phyloP scores from a whole-genome alignment of 2,888 invertebrate species.

The Alentia gelatinosa region DNA sequence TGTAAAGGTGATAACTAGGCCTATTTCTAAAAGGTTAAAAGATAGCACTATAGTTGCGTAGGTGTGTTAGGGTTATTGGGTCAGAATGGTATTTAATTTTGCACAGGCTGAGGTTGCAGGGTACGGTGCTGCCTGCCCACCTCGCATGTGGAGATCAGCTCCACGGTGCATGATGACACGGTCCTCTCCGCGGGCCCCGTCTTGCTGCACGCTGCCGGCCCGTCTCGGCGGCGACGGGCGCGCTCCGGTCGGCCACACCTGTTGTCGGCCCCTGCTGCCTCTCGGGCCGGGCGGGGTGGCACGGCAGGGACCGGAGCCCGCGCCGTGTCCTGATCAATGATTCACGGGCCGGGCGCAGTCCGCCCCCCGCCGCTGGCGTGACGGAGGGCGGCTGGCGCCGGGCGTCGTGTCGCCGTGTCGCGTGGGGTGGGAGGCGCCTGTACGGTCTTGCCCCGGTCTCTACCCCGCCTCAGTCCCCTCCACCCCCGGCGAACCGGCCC shows the following conservation, averaged over 20 bases:
- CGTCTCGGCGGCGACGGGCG: not conserved
- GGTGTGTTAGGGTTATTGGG: no score
- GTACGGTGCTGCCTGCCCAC: not conserved
- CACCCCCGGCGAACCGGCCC: not conserved
- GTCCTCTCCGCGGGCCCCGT: not conserved
- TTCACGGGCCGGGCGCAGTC: not conserved
- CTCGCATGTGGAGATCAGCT: not conserved
- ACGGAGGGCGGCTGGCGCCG: not conserved
- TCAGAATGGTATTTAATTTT: no score
- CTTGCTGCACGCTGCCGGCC: not conserved
- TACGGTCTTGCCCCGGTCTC: not conserved
- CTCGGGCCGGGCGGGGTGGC: not conserved
- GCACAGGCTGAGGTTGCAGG: not conserved
- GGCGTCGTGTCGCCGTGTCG: slow-evolving; percentile 23
- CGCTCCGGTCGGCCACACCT: not conserved
- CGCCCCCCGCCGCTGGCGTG: not conserved
- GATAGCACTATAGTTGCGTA: no score
- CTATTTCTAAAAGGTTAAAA: no score
- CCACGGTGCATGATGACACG: not conserved
- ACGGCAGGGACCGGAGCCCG: not conserved
- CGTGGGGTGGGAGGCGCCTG: not conserved
- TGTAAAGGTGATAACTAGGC: no score
- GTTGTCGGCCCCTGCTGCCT: not conserved
- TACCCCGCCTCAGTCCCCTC: no score
- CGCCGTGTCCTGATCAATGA: not conserved